Conservation (phyloP, 2,797 vertebrate genomes). For the Podargus strigoides region DNA sequence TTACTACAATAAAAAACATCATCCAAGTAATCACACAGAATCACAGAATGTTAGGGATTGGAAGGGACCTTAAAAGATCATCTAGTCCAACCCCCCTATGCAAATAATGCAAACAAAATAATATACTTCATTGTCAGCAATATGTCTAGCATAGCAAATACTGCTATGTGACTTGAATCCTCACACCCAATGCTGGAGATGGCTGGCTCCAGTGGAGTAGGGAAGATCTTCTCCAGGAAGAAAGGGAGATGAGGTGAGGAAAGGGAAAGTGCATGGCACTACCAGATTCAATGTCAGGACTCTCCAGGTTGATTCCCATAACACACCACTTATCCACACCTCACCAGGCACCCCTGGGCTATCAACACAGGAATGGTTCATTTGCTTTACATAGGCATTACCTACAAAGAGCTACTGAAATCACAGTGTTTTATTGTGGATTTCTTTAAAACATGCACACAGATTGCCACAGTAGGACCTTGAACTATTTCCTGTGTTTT, state of each 20-base stretch:
- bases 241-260: neutral
- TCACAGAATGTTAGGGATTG: too few species aligned
- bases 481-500: neutral
- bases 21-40: too few species aligned
- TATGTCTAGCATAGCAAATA: neutral
- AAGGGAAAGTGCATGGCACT: neutral
- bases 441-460: neutral
- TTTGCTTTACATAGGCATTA: neutral
- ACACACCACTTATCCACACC: neutral
- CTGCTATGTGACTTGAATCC: neutral
- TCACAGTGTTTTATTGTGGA: neutral
- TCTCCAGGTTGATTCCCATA: neutral
- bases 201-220: neutral
- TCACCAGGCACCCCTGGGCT: neutral
- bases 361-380: neutral
- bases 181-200: neutral
- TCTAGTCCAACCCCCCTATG: too few species aligned
- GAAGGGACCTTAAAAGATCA: too few species aligned
- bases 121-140: neutral
- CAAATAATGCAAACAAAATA: too few species aligned
- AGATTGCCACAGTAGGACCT: neutral
- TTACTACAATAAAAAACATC: neutral
- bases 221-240: neutral
- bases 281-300: accelerated
- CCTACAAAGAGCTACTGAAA: neutral